Conservation (phyloP, 1,140 invertebrate species). For the Drosophila persimilis region DNA sequence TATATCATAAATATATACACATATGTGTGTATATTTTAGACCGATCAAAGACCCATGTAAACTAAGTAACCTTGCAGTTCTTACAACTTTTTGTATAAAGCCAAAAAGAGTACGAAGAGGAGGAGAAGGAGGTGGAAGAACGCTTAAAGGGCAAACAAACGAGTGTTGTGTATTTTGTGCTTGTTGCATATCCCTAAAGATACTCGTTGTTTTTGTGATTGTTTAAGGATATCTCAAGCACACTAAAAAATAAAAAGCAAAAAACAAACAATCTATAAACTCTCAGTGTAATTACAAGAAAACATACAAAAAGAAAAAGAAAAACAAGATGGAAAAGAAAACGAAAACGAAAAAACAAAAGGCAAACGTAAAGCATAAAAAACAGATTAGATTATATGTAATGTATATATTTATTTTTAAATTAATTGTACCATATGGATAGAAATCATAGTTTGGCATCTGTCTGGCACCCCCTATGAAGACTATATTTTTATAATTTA, state of each 20-base stretch:
- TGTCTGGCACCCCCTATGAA: slow-evolving; percentile 49
- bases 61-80: slow-evolving; percentile 42
- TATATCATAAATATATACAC: slow-evolving; percentile 7
- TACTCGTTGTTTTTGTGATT: slow-evolving; percentile 60
- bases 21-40: slow-evolving; percentile 48
- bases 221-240: slow-evolving; percentile 58
- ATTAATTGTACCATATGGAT: slow-evolving; percentile 48
- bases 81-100: slow-evolving; percentile 64
- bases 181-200: slow-evolving; percentile 54
- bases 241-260: slow-evolving; percentile 30
- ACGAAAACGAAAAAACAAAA: slow-evolving; percentile 21
- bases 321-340: slow-evolving; percentile 20
- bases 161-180: slow-evolving; percentile 68
- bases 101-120: slow-evolving; percentile 8
- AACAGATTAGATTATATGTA: slow-evolving; percentile 24
- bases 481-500: slow-evolving; percentile 78
- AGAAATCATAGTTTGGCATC: slow-evolving; percentile 21
- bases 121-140: background rate
- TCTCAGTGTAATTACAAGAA: slow-evolving; percentile 51
- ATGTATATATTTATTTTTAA: slow-evolving; percentile 69
- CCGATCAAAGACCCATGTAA: slow-evolving; percentile 50
- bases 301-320: slow-evolving; percentile 20
- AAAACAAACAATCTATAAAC: slow-evolving; percentile 29
- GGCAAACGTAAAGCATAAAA: slow-evolving; percentile 45
- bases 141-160: slow-evolving; percentile 55